Evolutionary conservation across 2,113 vertebrate species (phyloP).

Genomic region (Pongo abelii): DNA sequence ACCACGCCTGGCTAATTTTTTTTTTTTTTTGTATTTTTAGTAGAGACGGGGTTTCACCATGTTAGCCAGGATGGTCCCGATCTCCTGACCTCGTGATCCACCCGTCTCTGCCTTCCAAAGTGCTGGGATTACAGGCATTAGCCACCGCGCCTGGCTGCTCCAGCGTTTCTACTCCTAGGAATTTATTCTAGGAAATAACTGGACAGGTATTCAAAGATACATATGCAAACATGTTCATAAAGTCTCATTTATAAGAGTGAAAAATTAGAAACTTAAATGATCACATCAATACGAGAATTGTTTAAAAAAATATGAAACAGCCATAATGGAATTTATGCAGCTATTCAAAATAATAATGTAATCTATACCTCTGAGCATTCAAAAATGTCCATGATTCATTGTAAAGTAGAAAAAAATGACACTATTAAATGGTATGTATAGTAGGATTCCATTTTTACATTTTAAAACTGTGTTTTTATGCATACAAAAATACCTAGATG

Average conservation of each 20-base stretch:
- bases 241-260: neutral
- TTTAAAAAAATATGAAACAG: neutral
- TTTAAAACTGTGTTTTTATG: neutral
- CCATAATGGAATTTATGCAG: slow-evolving; percentile 8
- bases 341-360: neutral
- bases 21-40: too few relatives aligned
- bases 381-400: slow-evolving; percentile 15
- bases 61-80: too few relatives aligned
- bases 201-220: neutral
- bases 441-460: neutral
- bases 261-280: slow-evolving; percentile 5
- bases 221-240: neutral
- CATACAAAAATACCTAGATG: neutral
- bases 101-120: too few relatives aligned
- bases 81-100: too few relatives aligned
- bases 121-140: too few relatives aligned
- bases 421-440: neutral
- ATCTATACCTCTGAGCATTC: neutral
- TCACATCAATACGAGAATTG: neutral
- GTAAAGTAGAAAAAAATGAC: neutral
- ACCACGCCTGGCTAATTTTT: too few relatives aligned
- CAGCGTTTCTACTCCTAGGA: neutral
- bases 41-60: too few relatives aligned
- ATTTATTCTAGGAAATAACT: neutral
- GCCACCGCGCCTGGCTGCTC: too few relatives aligned